Percentiles rank a stretch among this genome's conserved stretches.
Conservation (phyloP, 2,888 invertebrate genomes). For the Ophonus ardosiacus region DNA sequence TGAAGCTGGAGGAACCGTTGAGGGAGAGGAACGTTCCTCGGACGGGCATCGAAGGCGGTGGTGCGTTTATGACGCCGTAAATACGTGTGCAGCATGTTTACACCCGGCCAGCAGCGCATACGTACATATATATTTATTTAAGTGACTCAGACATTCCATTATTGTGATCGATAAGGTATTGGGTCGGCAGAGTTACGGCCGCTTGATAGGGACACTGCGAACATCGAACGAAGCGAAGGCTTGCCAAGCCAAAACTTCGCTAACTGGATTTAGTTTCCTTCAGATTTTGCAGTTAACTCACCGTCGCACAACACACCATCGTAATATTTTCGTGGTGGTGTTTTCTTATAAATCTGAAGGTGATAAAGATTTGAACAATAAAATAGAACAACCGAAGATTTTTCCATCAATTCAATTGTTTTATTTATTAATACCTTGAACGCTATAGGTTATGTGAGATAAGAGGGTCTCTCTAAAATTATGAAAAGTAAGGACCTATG, state of each 20-base stretch:
- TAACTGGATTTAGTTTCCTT: conserved; percentile 29
- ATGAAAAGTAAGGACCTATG: too few relatives aligned
- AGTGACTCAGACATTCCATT: conserved; percentile 67
- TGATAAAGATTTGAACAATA: conserved; percentile 5
- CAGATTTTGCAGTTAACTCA: background rate
- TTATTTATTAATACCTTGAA: too few relatives aligned
- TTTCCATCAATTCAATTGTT: too few relatives aligned
- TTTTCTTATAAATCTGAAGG: conserved; percentile 3
- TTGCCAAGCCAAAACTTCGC: conserved; percentile 18
- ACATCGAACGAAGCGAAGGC: background rate
- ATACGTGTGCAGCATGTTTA: conserved; percentile 65
- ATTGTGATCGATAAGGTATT: conserved; percentile 65
- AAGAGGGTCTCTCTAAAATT: too few relatives aligned
- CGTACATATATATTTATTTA: conserved; percentile 65
- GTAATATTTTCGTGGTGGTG: background rate
- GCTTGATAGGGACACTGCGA: conserved; percentile 21
- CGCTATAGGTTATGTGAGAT: too few relatives aligned
- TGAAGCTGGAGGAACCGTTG: background rate
- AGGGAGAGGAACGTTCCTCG: background rate
- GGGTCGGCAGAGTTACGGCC: conserved; percentile 56
- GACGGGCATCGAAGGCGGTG: conserved; percentile 13
- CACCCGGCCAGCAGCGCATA: conserved; percentile 56
- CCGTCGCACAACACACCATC: background rate
- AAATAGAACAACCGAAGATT: background rate
- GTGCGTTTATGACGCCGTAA: conserved; percentile 65